Base-by-base conservation (phyloP, 2,797 vertebrate species). In the Geotrypetes seraphini region DNA sequence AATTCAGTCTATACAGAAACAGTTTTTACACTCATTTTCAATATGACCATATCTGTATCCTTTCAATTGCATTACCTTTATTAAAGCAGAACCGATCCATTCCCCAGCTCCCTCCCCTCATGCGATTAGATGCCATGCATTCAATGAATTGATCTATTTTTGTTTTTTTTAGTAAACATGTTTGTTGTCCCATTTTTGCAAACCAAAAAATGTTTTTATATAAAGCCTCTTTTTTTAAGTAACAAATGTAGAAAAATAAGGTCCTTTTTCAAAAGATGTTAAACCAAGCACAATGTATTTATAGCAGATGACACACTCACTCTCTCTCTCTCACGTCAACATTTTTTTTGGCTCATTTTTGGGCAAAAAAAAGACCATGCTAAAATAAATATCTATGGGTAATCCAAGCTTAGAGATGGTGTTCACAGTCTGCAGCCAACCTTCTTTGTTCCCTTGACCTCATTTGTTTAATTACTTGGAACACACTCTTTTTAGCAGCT, bases 161-260 rank as follows among this genome's bases (percentile, higher is more conserved):
- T 23, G 13, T 17, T 12, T 33, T 15, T 13, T 39, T 42, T 33
- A 36, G 30, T 31, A 39, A 37, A 46, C 28, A 27, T 12, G 16
- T 31, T n/a, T n/a, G n/a, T n/a, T 22, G 26, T 12, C 27, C 30
- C 12, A 17, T 16, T 34, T 25, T 38, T 38, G 23, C 28, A 37
- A 47, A 42, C 16, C 30, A 34, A 43, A 28, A 36, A 37, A 36
- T 44, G 38, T 42, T 39, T n/a, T 21, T 33, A 44, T 47, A 53
- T 30, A 53, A 53, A 53, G 36, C 35, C 30, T 43, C 31, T 29
- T 17, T 31, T 31, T 21, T n/a, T 33, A 43, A 31, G 39, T 53
- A 52, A 44, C 50, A 53, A 53, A 53, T 46, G 38, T 53, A 53
- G 50, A 53, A 53, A 53, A 53, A 53, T 53, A 53, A 47, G 33